phyloP scores from a whole-genome alignment of 2,113 vertebrate species.

The Calyptommatus sinebrachiatus region DNA sequence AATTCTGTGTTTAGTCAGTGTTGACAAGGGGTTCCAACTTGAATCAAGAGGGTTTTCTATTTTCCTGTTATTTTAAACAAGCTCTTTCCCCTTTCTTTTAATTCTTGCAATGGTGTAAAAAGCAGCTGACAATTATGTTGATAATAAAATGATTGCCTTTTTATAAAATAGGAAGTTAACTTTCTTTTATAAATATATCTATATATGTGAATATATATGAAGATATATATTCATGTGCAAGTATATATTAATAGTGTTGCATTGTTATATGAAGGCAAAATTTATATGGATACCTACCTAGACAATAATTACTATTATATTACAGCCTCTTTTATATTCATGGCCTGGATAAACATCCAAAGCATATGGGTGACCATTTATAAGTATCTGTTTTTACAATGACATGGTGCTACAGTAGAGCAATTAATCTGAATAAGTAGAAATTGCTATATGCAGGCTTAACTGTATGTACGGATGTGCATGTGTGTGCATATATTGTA shows the following conservation, averaged over 20 bases:
- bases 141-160: constrained; percentile 74
- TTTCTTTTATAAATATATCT: constrained; percentile 23
- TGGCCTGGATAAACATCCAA: constrained; percentile 25
- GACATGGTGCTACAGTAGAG: constrained; percentile 30
- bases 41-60: constrained; percentile 67
- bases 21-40: constrained; percentile 63
- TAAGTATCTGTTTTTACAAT: constrained; percentile 36
- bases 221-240: background rate
- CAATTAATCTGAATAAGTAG: constrained; percentile 9
- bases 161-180: constrained; percentile 53
- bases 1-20: constrained; percentile 66
- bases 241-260: constrained; percentile 18
- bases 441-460: constrained; percentile 16
- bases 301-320: constrained; percentile 19
- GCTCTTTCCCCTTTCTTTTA: constrained; percentile 61
- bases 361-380: constrained; percentile 18
- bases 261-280: constrained; percentile 19
- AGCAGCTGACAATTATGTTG: constrained; percentile 56
- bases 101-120: constrained; percentile 66
- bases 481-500: constrained; percentile 6
- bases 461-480: background rate
- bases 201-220: background rate
- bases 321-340: constrained; percentile 32
- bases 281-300: constrained; percentile 20
- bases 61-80: constrained; percentile 37